Percentiles rank a stretch among this genome's conserved stretches.
Conservation (phyloP, 2,888 invertebrate species). For the Brachycybe producta region DNA sequence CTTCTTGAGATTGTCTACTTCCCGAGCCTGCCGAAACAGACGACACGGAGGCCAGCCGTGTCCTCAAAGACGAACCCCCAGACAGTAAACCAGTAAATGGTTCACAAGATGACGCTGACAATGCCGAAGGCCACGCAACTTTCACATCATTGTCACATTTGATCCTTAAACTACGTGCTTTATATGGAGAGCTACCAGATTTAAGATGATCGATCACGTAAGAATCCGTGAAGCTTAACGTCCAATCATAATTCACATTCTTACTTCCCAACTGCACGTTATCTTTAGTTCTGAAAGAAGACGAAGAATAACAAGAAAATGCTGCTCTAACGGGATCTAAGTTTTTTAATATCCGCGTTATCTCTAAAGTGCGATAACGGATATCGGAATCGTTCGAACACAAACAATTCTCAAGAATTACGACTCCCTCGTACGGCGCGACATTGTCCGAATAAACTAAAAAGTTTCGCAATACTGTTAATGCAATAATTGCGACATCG, state of each 20-base stretch:
- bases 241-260: conserved; percentile 6
- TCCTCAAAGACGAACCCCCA: too few species aligned
- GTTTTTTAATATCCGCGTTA: too few species aligned
- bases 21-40: conserved; percentile 1
- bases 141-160: too few species aligned
- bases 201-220: neutral
- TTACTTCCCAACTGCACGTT: neutral
- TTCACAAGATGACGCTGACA: neutral
- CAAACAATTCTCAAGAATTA: too few species aligned
- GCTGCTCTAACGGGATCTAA: neutral
- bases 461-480: too few species aligned
- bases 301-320: neutral
- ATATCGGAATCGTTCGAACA: too few species aligned
- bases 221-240: conserved; percentile 7
- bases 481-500: too few species aligned
- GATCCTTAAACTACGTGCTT: neutral
- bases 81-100: too few species aligned
- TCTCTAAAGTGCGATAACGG: too few species aligned
- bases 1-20: neutral
- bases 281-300: neutral
- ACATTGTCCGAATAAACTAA: too few species aligned
- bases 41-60: neutral
- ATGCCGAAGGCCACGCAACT: neutral
- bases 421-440: too few species aligned
- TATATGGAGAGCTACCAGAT: neutral